Percentiles rank a stretch among this genome's conserved stretches.
Evolutionary conservation across 2,888 invertebrate genomes (phyloP).

Genomic region (Agrochola circellaris): DNA sequence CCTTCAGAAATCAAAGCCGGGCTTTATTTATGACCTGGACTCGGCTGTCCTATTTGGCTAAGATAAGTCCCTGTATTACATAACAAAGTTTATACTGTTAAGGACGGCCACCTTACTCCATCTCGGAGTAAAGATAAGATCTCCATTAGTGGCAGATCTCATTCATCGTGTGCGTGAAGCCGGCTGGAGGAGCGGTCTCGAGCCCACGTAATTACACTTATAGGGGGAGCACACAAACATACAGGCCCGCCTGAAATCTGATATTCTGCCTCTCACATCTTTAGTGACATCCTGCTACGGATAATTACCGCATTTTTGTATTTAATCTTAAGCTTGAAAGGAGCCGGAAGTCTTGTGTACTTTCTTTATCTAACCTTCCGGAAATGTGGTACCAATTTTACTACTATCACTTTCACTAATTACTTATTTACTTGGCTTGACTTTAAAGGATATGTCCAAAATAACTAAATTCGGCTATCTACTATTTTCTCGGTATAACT

Average conservation of each 20-base stretch:
- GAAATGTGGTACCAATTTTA: constrained; percentile 53
- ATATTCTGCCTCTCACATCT: constrained; percentile 74
- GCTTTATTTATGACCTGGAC: constrained; percentile 88
- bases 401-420: constrained; percentile 52
- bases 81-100: constrained; percentile 86
- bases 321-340: constrained; percentile 60
- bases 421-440: constrained; percentile 51
- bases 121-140: constrained; percentile 85
- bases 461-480: constrained; percentile 21
- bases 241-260: constrained; percentile 72
- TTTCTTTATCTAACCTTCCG: constrained; percentile 52
- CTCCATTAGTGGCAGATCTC: constrained; percentile 87
- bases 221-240: constrained; percentile 76
- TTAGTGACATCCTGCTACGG: constrained; percentile 63
- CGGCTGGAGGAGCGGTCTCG: constrained; percentile 75
- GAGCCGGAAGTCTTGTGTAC: constrained; percentile 45
- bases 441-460: constrained; percentile 44
- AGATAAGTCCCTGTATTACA: constrained; percentile 86
- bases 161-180: constrained; percentile 86
- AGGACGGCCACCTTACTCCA: constrained; percentile 85
- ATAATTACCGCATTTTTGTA: constrained; percentile 67
- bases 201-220: constrained; percentile 82
- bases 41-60: constrained; percentile 79
- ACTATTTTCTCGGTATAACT: constrained; percentile 43
- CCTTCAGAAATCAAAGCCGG: constrained; percentile 88